phyloP scores from a whole-genome alignment of 2,113 vertebrate species.

The Istiophorus platypterus region DNA sequence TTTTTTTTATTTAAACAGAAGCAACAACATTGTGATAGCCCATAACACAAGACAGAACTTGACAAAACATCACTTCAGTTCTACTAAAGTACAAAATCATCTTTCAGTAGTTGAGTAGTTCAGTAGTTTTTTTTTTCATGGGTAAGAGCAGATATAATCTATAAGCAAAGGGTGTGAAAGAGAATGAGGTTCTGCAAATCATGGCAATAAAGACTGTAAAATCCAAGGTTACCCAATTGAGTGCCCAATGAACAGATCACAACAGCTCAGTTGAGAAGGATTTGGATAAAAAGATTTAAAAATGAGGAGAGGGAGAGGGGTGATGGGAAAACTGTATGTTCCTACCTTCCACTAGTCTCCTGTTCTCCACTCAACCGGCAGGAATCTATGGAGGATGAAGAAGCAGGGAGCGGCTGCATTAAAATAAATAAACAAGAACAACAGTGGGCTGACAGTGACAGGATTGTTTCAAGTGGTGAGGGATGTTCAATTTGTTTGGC shows the following conservation, averaged over 20 bases:
- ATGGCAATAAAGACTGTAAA: constrained; percentile 56
- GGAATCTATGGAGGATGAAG: constrained; percentile 56
- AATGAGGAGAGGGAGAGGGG: constrained; percentile 30
- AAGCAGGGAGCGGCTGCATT: constrained; percentile 31
- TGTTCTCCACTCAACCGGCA: constrained; percentile 60
- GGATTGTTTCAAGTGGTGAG: constrained; percentile 52
- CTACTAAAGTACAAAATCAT: not conserved
- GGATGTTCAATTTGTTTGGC: constrained; percentile 45
- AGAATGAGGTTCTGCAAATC: constrained; percentile 67
- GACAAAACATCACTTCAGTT: not conserved
- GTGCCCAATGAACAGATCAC: constrained; percentile 33
- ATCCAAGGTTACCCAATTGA: constrained; percentile 48
- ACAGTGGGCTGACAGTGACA: constrained; percentile 12
- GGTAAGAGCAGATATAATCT: constrained; percentile 22
- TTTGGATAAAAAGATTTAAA: constrained; percentile 27
- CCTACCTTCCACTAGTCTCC: constrained; percentile 56
- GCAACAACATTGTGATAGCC: not conserved
- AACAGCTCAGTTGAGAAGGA: constrained; percentile 44
- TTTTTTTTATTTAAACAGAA: not conserved
- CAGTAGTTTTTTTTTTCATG: constrained; percentile 7
- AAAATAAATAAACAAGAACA: not conserved
- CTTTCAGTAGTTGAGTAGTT: constrained; percentile 1
- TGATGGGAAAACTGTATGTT: constrained; percentile 38
- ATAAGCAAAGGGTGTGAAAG: constrained; percentile 45
- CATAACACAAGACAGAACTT: not conserved